Evolutionary conservation across 2,888 invertebrate species (phyloP).

Genomic region (Melanchra persicariae): DNA sequence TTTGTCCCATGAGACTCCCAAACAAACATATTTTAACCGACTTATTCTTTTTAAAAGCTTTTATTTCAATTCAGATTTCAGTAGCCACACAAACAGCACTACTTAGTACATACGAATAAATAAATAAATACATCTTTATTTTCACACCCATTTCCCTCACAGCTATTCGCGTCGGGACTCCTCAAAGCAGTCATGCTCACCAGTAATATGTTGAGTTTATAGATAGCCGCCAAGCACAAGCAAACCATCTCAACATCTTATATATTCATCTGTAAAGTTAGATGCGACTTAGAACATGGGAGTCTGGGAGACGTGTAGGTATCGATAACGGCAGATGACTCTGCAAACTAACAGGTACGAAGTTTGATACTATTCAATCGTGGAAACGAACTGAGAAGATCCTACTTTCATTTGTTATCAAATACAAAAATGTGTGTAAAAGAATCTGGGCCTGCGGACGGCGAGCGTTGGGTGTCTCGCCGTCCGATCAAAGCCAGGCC

Average conservation of each 20-base stretch:
- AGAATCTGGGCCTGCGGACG: no score
- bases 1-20: no score
- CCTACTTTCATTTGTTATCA: no score
- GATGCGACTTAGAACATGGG: not conserved
- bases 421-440: no score
- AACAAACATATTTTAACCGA: not conserved
- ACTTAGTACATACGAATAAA: no score
- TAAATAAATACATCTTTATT: slow-evolving; percentile 23
- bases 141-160: slow-evolving; percentile 27
- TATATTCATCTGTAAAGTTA: slow-evolving; percentile 10
- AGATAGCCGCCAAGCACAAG: slow-evolving; percentile 23
- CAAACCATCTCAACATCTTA: slow-evolving; percentile 5
- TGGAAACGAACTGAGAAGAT: no score
- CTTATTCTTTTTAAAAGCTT: not conserved
- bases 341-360: not conserved
- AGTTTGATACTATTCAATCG: not conserved
- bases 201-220: slow-evolving; percentile 36
- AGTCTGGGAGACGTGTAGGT: not conserved
- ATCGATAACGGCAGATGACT: slow-evolving; percentile 3
- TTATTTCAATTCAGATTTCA: slow-evolving; percentile 9
- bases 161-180: slow-evolving; percentile 18
- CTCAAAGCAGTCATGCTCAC: slow-evolving; percentile 29
- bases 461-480: no score
- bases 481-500: no score
- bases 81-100: not conserved